Conservation (phyloP, 2,113 vertebrate species). For the Hoplias malabaricus region DNA sequence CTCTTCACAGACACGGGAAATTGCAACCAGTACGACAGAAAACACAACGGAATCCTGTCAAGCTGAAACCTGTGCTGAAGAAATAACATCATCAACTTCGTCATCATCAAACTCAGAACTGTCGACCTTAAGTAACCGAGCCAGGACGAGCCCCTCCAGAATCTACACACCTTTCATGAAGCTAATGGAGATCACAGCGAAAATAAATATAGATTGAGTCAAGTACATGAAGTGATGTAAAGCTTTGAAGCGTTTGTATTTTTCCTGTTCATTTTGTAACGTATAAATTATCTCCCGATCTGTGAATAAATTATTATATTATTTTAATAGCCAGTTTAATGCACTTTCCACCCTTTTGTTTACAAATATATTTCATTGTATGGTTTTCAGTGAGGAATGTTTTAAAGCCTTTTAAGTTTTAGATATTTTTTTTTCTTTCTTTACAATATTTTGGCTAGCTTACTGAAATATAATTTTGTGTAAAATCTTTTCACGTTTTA, state of each 20-base stretch:
- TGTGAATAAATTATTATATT: slow-evolving; percentile 56
- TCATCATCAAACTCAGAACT: slow-evolving; percentile 37
- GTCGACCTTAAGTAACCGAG: slow-evolving; percentile 18
- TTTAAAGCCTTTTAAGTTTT: slow-evolving; percentile 45
- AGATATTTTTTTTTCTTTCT: slow-evolving; percentile 53
- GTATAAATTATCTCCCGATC: slow-evolving; percentile 56
- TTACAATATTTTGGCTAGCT: slow-evolving; percentile 57
- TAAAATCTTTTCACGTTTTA: neutral
- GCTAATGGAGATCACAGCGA: slow-evolving; percentile 82
- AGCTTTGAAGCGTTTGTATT: slow-evolving; percentile 14
- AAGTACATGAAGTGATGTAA: neutral
- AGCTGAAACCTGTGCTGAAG: slow-evolving; percentile 39
- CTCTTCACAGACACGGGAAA: slow-evolving; percentile 20
- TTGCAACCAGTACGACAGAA: neutral
- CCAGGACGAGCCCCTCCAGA: slow-evolving; percentile 53
- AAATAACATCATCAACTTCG: slow-evolving; percentile 14
- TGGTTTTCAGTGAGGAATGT: slow-evolving; percentile 31
- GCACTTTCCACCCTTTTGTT: slow-evolving; percentile 53
- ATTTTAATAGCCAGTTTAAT: slow-evolving; percentile 30
- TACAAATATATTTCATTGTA: slow-evolving; percentile 50
- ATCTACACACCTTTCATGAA: slow-evolving; percentile 84
- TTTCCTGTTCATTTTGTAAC: slow-evolving; percentile 44
- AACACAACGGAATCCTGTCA: slow-evolving; percentile 37
- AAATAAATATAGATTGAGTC: slow-evolving; percentile 58
- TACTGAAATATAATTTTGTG: slow-evolving; percentile 53